Percentiles rank a stretch among this genome's conserved stretches.
Conservation (phyloP, 2,888 invertebrate species). For the Allophyes oxyacanthae region DNA sequence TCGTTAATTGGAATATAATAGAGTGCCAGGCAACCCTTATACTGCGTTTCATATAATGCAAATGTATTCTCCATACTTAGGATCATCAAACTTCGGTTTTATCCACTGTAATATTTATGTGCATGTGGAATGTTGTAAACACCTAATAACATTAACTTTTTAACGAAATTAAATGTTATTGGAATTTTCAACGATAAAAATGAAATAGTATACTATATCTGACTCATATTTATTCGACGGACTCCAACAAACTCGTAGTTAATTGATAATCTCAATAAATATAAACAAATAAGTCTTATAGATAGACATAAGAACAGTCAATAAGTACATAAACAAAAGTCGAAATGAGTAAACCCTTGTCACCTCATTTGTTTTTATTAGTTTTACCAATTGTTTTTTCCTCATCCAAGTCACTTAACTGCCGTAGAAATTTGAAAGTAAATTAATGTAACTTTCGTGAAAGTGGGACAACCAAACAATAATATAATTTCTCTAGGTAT, state of each 20-base stretch:
- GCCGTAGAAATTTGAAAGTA: conserved; percentile 35
- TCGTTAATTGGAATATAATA: conserved; percentile 27
- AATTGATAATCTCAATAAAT: no score
- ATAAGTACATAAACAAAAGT: conserved; percentile 26
- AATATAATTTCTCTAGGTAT: conserved; percentile 45
- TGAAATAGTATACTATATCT: no score
- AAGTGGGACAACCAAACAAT: conserved; percentile 54
- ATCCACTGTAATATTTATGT: no score
- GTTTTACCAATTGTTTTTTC: conserved; percentile 44
- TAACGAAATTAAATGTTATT: no score
- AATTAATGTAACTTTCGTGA: conserved; percentile 46
- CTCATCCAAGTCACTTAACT: conserved; percentile 35
- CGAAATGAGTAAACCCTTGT: conserved; percentile 22
- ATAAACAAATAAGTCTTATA: no score
- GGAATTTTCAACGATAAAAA: no score
- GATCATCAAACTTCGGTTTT: no score
- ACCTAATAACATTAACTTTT: no score
- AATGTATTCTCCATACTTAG: no score
- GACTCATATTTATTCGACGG: no score
- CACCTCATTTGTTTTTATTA: conserved; percentile 46
- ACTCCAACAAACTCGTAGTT: no score
- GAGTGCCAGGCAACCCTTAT: conserved; percentile 13
- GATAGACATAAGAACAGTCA: conserved; percentile 5
- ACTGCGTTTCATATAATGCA: background rate
- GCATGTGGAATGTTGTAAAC: no score